Evolutionary conservation across 2,888 invertebrate species (phyloP).

Genomic region (Eupelmus urozonus): DNA sequence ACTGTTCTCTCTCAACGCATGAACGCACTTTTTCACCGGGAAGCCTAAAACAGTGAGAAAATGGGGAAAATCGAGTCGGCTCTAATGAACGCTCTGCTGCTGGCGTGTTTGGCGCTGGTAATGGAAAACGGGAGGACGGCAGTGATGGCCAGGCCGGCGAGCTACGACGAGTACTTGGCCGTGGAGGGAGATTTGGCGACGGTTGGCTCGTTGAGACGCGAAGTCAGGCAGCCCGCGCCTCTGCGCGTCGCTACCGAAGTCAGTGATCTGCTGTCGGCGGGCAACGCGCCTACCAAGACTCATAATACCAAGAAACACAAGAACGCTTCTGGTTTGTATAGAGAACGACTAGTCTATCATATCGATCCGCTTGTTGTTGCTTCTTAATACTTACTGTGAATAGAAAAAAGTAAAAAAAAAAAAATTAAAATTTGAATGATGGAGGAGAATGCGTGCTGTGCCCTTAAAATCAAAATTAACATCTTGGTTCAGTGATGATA

Average conservation of each 20-base stretch:
- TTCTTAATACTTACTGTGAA: too few relatives aligned
- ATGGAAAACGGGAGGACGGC: not conserved
- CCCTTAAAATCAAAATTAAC: too few relatives aligned
- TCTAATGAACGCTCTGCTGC: not conserved
- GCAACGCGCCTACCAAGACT: slow-evolving; percentile 64
- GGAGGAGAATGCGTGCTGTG: too few relatives aligned
- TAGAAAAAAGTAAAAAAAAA: too few relatives aligned
- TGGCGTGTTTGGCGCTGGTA: not conserved
- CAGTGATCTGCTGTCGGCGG: slow-evolving; percentile 66
- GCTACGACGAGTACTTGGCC: slow-evolving; percentile 59
- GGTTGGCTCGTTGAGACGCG: slow-evolving; percentile 64
- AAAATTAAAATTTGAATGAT: too few relatives aligned
- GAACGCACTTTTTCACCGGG: not conserved
- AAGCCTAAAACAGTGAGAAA: not conserved
- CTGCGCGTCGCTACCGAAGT: slow-evolving; percentile 60
- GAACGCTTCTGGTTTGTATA: slow-evolving; percentile 61
- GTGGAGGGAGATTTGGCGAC: slow-evolving; percentile 60
- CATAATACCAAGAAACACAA: slow-evolving; percentile 60
- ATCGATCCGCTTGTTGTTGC: too few relatives aligned
- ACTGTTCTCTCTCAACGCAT: too few relatives aligned
- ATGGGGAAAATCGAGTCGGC: not conserved
- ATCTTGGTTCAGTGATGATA: too few relatives aligned
- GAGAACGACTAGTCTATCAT: not conserved
- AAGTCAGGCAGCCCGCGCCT: slow-evolving; percentile 61
- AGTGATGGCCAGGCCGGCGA: slow-evolving; percentile 59